phyloP scores from a whole-genome alignment of 2,113 vertebrate genomes.

The Furnarius figulus region DNA sequence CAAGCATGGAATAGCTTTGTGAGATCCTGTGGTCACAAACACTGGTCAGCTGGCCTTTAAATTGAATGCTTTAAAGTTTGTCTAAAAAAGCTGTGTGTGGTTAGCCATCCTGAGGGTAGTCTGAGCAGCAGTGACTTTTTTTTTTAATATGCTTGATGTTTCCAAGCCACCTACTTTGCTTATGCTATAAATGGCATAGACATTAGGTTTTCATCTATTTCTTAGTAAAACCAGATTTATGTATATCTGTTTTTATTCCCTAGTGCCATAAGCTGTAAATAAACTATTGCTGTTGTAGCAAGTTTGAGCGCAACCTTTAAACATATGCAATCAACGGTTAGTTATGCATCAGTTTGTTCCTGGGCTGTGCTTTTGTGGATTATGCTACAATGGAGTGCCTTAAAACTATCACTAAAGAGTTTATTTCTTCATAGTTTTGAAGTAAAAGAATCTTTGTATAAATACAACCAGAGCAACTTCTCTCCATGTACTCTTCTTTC shows the following conservation, averaged over 20 bases:
- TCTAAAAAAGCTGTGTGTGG: neutral
- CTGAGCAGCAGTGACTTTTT: neutral
- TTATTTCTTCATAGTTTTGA: neutral
- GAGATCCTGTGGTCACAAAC: neutral
- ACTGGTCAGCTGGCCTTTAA: neutral
- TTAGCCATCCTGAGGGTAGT: neutral
- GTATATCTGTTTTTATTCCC: neutral
- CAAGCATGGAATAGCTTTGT: neutral
- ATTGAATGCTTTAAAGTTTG: neutral
- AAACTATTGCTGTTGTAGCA: neutral
- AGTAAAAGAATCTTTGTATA: neutral
- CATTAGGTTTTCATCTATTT: neutral
- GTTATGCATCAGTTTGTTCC: neutral
- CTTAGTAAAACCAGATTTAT: neutral
- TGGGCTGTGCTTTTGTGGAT: neutral
- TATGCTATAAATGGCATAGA: neutral
- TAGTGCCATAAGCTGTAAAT: neutral
- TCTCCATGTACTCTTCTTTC: neutral
- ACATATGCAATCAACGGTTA: neutral
- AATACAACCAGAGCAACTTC: neutral
- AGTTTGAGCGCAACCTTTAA: neutral
- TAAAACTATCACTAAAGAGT: neutral
- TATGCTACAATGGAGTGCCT: neutral
- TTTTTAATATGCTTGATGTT: neutral
- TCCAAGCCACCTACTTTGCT: neutral